Evolutionary conservation across 2,888 invertebrate species (phyloP).

Genomic region (Lasioglossum villosulum): DNA sequence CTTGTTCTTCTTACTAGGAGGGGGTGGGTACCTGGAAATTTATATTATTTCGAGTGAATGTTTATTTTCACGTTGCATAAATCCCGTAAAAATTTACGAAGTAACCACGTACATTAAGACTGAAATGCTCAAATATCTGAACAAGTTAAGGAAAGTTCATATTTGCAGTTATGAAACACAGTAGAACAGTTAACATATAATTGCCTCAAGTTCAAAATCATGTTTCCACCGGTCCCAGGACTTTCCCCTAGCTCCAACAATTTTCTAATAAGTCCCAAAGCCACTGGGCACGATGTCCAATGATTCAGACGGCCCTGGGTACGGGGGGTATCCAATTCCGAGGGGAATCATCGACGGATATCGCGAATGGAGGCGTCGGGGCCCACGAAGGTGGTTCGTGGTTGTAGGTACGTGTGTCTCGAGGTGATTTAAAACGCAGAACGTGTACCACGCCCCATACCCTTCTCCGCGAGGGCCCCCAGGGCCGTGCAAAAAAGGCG

Average conservation of each 20-base stretch:
- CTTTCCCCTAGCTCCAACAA: not conserved
- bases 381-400: slow-evolving; percentile 41
- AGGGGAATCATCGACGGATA: slow-evolving; percentile 21
- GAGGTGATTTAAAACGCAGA: slow-evolving; percentile 83
- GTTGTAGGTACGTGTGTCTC: slow-evolving; percentile 44
- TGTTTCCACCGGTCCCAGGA: too few species aligned
- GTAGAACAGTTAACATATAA: not conserved
- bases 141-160: not conserved
- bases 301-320: not conserved
- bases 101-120: not conserved
- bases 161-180: not conserved
- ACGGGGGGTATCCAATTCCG: slow-evolving; percentile 22
- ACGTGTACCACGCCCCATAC: slow-evolving; percentile 76
- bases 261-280: not conserved
- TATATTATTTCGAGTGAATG: not conserved
- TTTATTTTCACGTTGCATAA: not conserved
- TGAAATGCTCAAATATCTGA: not conserved
- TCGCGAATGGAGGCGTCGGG: slow-evolving; percentile 57
- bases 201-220: not conserved
- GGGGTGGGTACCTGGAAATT: too few species aligned
- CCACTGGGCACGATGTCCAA: not conserved
- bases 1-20: too few species aligned
- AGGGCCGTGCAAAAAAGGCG: slow-evolving; percentile 62
- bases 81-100: not conserved
- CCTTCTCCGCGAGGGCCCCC: slow-evolving; percentile 65